Evolutionary conservation across 2,797 vertebrate genomes (phyloP).

Genomic region (Pangasius krempfi): DNA sequence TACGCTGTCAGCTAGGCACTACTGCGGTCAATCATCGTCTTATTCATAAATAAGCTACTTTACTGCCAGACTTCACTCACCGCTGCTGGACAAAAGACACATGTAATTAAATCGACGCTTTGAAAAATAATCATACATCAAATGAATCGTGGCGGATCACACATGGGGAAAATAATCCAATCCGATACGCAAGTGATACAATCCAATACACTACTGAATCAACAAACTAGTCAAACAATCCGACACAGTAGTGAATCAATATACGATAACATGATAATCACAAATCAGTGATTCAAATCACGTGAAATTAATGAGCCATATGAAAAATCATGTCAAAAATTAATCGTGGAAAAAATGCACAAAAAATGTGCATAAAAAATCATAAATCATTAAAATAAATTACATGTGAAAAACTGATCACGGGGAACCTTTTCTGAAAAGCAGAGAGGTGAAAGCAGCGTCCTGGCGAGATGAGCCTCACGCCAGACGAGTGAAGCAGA

Average conservation of each 20-base stretch:
- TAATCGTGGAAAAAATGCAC: background rate
- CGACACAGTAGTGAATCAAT: background rate
- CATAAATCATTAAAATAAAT: background rate
- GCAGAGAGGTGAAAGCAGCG: background rate
- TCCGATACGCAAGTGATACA: too few species aligned
- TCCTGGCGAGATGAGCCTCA: constrained; percentile 12
- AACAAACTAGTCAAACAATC: background rate
- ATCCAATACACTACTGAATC: background rate
- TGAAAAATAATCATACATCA: too few species aligned
- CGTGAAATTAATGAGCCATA: background rate
- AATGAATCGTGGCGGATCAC: too few species aligned
- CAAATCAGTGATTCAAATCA: background rate
- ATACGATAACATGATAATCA: background rate
- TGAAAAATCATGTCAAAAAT: background rate
- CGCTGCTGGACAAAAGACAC: background rate
- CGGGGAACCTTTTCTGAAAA: too few species aligned
- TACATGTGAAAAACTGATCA: background rate
- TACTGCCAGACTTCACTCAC: background rate
- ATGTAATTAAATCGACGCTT: too few species aligned
- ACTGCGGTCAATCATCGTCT: background rate
- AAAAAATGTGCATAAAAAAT: background rate
- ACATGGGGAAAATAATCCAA: too few species aligned
- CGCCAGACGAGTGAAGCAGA: constrained; percentile 26
- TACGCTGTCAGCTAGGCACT: background rate
- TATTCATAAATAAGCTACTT: background rate